These are phyloP conservation scores for Chiloscyllium punctatum DNA, from an alignment of 2,797 vertebrate genomes.

Conservation along the genomic window DNA sequence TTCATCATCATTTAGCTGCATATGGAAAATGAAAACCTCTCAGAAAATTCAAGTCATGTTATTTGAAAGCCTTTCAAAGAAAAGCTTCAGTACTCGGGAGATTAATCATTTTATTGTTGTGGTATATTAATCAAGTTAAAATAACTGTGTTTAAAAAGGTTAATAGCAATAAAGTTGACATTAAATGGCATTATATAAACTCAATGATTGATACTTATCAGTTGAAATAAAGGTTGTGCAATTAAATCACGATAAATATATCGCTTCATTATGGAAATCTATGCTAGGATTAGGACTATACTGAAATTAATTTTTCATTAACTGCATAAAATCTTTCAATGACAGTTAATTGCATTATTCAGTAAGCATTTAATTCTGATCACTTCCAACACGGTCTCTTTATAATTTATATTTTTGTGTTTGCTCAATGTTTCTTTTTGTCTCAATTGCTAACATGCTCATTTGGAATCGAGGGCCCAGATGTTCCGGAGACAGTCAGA, in stretches of 20 bases:
- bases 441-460: background rate
- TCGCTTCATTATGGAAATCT: background rate
- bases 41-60: background rate
- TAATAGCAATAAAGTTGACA: background rate
- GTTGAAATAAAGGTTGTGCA: background rate
- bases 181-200: background rate
- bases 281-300: background rate
- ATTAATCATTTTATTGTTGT: background rate
- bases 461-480: background rate
- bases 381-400: background rate
- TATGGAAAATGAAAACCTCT: background rate
- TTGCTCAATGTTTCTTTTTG: background rate
- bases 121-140: background rate
- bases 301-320: background rate
- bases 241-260: background rate
- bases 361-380: background rate
- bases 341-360: background rate
- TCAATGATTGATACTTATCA: background rate
- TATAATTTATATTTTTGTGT: background rate
- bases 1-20: background rate
- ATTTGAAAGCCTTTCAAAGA: background rate
- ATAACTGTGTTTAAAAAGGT: background rate
- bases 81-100: background rate
- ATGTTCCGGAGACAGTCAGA: too few relatives aligned
- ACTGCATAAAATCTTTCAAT: background rate